These are phyloP conservation scores for Noctua comes DNA, from an alignment of 2,888 invertebrate species.

Conservation along the genomic window DNA sequence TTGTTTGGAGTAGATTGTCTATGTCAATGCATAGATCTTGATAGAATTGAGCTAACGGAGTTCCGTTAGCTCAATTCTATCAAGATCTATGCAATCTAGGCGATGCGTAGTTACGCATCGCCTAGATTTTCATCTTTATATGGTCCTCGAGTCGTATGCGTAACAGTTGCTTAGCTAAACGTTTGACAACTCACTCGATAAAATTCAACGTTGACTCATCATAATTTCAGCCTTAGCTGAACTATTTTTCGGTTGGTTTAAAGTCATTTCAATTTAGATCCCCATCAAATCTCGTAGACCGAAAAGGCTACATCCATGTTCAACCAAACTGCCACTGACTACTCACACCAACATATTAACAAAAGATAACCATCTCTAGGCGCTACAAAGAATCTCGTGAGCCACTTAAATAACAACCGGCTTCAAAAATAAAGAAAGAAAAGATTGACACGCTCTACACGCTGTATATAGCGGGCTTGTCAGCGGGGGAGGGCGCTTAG, in stretches of 20 bases:
- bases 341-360: constrained; percentile 46
- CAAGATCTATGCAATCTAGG: too few species aligned
- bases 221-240: not conserved
- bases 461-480: constrained; percentile 67
- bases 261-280: constrained; percentile 3
- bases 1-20: too few species aligned
- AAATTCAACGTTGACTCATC: too few species aligned
- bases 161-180: too few species aligned
- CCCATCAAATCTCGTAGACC: not conserved
- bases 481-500: constrained; percentile 85
- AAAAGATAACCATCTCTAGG: constrained; percentile 51
- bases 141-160: not conserved
- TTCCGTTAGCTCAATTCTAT: too few species aligned
- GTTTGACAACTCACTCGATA: not conserved
- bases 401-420: constrained; percentile 54
- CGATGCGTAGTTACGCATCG: too few species aligned
- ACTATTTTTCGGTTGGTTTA: not conserved
- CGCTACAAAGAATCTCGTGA: constrained; percentile 49
- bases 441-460: constrained; percentile 52
- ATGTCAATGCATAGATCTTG: not conserved
- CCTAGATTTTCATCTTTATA: too few species aligned
- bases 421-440: constrained; percentile 38
- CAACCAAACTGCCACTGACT: constrained; percentile 39
- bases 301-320: not conserved
- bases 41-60: too few species aligned